These are phyloP conservation scores for Cerceris rybyensis DNA, from an alignment of 2,888 invertebrate species.

Conservation along the genomic window DNA sequence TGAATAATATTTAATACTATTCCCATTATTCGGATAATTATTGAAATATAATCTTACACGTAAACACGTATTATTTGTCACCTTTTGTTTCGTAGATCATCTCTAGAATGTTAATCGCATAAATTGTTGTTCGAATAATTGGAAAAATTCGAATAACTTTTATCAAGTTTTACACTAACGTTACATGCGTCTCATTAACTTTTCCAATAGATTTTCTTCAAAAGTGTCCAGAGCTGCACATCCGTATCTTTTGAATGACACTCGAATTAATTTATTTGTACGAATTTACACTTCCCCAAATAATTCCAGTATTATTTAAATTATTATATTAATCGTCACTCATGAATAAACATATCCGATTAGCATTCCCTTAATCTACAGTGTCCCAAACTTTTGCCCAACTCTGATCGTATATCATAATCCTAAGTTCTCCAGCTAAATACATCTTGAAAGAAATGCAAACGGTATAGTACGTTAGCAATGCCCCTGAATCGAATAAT, in stretches of 20 bases:
- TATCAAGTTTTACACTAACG: too few relatives aligned
- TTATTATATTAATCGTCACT: too few relatives aligned
- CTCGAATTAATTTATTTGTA: too few relatives aligned
- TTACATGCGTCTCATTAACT: too few relatives aligned
- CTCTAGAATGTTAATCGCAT: background rate
- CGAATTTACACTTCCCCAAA: too few relatives aligned
- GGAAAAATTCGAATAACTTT: background rate
- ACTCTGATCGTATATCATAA: background rate
- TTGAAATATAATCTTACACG: background rate
- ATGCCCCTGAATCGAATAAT: slow-evolving; percentile 48
- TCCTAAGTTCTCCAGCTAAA: slow-evolving; percentile 5
- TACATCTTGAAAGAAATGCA: slow-evolving; percentile 19
- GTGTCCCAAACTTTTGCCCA: background rate
- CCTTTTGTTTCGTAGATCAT: background rate
- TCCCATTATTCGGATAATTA: background rate
- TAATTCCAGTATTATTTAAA: too few relatives aligned
- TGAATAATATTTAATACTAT: background rate
- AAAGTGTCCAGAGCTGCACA: too few relatives aligned
- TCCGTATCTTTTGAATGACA: too few relatives aligned
- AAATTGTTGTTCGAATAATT: background rate
- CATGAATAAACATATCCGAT: too few relatives aligned
- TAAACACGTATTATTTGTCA: background rate
- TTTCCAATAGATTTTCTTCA: too few relatives aligned
- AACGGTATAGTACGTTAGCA: slow-evolving; percentile 27
- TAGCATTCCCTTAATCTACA: too few relatives aligned